Evolutionary conservation across 2,113 vertebrate genomes (phyloP).

Genomic region (Hylia prasina): DNA sequence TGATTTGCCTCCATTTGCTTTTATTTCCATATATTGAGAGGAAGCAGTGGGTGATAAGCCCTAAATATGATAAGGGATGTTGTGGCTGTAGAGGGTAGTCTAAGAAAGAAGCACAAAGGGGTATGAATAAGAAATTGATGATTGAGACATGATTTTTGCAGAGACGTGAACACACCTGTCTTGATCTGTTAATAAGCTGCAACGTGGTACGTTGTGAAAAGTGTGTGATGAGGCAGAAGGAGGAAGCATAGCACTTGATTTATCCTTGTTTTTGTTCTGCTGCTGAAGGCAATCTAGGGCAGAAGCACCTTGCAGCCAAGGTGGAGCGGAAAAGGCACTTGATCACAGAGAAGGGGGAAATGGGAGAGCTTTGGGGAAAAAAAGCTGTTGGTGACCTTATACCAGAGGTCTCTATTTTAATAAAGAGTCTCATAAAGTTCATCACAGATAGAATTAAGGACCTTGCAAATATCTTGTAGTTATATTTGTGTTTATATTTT

Average conservation of each 20-base stretch:
- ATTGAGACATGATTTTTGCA: neutral
- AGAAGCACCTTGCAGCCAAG: neutral
- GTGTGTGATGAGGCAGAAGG: neutral
- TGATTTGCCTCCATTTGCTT: neutral
- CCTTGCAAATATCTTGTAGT: neutral
- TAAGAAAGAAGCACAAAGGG: neutral
- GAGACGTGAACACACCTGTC: neutral
- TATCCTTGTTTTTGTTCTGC: neutral
- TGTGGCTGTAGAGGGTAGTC: neutral
- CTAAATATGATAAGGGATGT: neutral
- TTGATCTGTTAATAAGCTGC: neutral
- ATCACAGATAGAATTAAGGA: slow-evolving; percentile 18
- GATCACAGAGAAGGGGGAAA: neutral
- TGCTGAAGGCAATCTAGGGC: neutral
- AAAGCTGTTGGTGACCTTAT: neutral
- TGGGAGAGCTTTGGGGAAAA: neutral
- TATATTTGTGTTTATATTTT: slow-evolving; percentile 56
- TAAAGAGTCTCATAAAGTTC: neutral
- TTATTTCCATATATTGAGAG: neutral
- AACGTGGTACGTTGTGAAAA: neutral
- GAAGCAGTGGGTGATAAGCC: neutral
- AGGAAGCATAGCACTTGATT: neutral
- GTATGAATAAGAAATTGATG: neutral
- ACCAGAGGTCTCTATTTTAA: neutral
- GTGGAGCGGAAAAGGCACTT: neutral